phyloP scores from a whole-genome alignment of 1,140 invertebrate genomes.

The Leptoteleia sp. region DNA sequence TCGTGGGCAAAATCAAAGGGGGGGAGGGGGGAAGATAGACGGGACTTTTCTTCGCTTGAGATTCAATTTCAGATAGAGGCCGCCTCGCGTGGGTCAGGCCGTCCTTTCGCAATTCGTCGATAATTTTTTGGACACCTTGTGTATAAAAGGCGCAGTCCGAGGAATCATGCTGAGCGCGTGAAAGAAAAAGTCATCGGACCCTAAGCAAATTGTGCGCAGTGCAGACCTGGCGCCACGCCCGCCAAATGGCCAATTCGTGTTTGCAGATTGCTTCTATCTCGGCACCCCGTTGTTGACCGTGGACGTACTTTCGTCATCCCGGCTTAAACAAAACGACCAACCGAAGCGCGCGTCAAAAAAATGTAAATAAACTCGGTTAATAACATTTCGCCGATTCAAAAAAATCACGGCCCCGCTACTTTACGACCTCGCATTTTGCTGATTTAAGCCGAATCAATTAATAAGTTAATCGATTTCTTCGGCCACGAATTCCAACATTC shows the following conservation, averaged over 20 bases:
- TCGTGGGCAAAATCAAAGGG: no score
- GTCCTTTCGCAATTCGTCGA: constrained; percentile 38
- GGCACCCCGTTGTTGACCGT: constrained; percentile 75
- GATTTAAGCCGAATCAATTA: constrained; percentile 30
- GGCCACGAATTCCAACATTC: not conserved
- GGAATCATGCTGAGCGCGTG: constrained; percentile 57
- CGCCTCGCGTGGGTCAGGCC: constrained; percentile 15
- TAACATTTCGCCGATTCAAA: constrained; percentile 19
- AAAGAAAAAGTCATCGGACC: constrained; percentile 67
- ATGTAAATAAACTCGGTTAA: constrained; percentile 34
- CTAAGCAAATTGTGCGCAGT: constrained; percentile 72
- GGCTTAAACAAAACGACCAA: constrained; percentile 53
- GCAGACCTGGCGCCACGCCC: constrained; percentile 74
- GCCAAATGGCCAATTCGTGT: constrained; percentile 81
- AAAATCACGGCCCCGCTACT: constrained; percentile 28
- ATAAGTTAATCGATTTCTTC: constrained; percentile 33
- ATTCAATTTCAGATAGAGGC: constrained; percentile 69
- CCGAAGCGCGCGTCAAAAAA: constrained; percentile 29
- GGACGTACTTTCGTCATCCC: constrained; percentile 79
- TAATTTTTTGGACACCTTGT: constrained; percentile 64
- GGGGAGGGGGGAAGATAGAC: no score
- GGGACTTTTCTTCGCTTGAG: no score
- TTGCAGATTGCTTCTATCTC: constrained; percentile 81
- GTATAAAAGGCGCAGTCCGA: constrained; percentile 40
- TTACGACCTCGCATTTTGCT: constrained; percentile 16